These are phyloP conservation scores for Cossypha heuglini DNA, from an alignment of 2,797 vertebrate genomes.

Conservation along the genomic window DNA sequence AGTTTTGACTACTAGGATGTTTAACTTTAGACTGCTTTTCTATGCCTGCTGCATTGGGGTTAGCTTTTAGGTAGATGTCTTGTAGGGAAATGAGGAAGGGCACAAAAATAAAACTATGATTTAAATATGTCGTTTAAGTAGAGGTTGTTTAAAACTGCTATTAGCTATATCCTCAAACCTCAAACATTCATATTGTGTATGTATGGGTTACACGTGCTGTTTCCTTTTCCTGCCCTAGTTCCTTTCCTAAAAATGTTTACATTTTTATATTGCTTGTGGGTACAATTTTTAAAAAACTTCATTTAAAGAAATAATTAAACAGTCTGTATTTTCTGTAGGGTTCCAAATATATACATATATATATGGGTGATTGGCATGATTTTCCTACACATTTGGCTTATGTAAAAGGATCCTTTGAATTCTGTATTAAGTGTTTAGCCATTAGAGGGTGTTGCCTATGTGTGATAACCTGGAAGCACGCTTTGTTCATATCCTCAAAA, in stretches of 20 bases:
- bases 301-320: background rate
- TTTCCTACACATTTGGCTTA: background rate
- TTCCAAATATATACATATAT: background rate
- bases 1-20: background rate
- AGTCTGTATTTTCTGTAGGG: background rate
- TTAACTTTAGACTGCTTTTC: background rate
- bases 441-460: background rate
- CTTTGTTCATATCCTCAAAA: background rate
- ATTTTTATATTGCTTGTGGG: background rate
- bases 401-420: background rate
- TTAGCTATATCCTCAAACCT: background rate
- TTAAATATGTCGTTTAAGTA: background rate
- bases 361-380: background rate
- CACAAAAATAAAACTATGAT: background rate
- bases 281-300: background rate
- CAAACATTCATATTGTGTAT: background rate
- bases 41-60: background rate
- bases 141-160: background rate
- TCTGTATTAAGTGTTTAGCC: background rate
- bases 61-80: background rate
- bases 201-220: background rate
- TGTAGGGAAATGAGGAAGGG: background rate
- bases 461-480: background rate
- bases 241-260: background rate
- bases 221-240: background rate